A percentile compares a stretch with the other conserved stretches of the same genome.
Evolutionary conservation across 2,113 vertebrate genomes (phyloP).

Genomic region (Lampris incognitus): DNA sequence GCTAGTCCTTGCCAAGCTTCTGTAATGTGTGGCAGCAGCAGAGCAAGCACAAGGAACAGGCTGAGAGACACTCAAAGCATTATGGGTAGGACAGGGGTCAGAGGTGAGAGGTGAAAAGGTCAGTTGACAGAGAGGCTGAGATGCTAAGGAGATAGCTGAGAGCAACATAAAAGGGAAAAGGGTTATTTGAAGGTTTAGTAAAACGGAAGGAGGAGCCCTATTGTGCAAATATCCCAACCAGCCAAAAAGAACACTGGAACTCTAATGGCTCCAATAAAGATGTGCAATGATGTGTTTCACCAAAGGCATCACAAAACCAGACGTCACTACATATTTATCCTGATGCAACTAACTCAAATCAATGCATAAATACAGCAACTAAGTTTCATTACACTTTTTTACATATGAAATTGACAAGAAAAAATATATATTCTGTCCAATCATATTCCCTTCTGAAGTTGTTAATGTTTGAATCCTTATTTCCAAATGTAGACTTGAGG

Average conservation of each 20-base stretch:
- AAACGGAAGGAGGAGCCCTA: conserved; percentile 88
- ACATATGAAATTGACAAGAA: conserved; percentile 10
- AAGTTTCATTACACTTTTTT: conserved; percentile 5
- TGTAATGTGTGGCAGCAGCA: conserved; percentile 89
- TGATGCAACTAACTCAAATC: neutral
- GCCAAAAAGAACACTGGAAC: conserved; percentile 14
- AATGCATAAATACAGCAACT: neutral
- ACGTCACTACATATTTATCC: conserved; percentile 28
- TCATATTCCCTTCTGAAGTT: conserved; percentile 18
- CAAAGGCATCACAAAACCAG: conserved; percentile 18
- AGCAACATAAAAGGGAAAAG: conserved; percentile 91
- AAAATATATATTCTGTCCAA: conserved; percentile 14
- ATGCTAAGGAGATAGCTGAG: conserved; percentile 84
- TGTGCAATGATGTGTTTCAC: conserved; percentile 5
- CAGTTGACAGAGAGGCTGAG: conserved; percentile 87
- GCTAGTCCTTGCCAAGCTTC: conserved; percentile 97
- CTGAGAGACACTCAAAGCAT: conserved; percentile 99
- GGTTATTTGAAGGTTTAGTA: conserved; percentile 92
- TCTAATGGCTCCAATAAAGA: neutral
- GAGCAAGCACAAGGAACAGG: conserved; percentile 97
- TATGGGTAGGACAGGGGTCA: conserved; percentile 86
- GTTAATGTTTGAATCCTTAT: neutral
- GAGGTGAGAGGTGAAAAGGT: conserved; percentile 82
- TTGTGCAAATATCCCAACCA: conserved; percentile 95
- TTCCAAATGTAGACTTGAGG: conserved; percentile 15